These are phyloP conservation scores for Platycnemis pennipes DNA, from an alignment of 2,888 invertebrate species.

Conservation along the genomic window DNA sequence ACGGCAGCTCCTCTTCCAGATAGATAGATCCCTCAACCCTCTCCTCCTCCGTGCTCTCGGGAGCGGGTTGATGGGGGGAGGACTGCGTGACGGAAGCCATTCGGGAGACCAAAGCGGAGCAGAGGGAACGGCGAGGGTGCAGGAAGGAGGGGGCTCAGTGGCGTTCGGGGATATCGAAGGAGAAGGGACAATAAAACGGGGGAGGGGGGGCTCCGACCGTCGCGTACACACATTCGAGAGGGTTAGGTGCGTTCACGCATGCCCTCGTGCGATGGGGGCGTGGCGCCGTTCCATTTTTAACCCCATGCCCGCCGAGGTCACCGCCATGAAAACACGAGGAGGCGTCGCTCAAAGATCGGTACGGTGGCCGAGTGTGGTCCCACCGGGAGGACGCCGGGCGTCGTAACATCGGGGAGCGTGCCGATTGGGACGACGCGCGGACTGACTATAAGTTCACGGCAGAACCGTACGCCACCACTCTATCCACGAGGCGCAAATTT, in stretches of 20 bases:
- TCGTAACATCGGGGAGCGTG: no score
- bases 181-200: background rate
- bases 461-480: no score
- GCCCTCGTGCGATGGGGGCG: background rate
- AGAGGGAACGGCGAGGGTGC: background rate
- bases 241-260: background rate
- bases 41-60: background rate
- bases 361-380: background rate
- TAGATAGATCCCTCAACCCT: background rate
- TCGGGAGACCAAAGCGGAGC: background rate
- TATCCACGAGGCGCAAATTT: no score
- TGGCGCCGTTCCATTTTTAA: background rate
- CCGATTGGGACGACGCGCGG: no score
- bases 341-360: background rate
- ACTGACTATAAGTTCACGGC: no score
- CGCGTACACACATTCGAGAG: background rate
- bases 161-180: background rate
- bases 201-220: no score
- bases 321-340: background rate
- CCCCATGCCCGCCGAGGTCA: background rate
- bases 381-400: background rate
- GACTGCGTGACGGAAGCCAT: slow-evolving; percentile 11
- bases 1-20: background rate
- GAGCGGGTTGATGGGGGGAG: background rate
- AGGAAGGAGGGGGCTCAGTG: background rate